phyloP scores from a whole-genome alignment of 2,113 vertebrate species.

The Pelecanoides urinatrix region DNA sequence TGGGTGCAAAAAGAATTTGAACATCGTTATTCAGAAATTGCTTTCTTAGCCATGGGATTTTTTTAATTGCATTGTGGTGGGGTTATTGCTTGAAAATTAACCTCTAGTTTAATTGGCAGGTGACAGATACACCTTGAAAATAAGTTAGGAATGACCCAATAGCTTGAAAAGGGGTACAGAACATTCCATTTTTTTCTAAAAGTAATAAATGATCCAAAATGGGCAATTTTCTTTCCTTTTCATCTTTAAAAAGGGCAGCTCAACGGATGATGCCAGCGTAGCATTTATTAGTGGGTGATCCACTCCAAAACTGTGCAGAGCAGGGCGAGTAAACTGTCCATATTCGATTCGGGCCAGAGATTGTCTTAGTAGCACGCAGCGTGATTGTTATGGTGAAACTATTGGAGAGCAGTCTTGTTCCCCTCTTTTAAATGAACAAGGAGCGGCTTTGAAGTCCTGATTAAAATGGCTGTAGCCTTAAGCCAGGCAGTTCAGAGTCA shows the following conservation, averaged over 20 bases:
- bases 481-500: conserved; percentile 3
- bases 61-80: neutral
- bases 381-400: neutral
- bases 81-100: neutral
- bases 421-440: neutral
- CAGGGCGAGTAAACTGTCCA: neutral
- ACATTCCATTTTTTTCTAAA: neutral
- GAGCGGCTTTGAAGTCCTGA: neutral
- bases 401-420: neutral
- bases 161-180: neutral
- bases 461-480: conserved; percentile 4
- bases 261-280: neutral
- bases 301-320: neutral
- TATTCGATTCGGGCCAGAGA: neutral
- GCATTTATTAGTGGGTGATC: neutral
- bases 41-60: neutral
- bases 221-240: neutral
- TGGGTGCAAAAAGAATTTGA: neutral
- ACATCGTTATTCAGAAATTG: neutral
- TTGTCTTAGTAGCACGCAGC: too few species aligned
- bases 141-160: neutral
- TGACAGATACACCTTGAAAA: neutral
- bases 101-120: neutral
- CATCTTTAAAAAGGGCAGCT: neutral
- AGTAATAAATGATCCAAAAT: neutral